Base-by-base conservation (phyloP, 2,888 invertebrate species). In the Empis livida region DNA sequence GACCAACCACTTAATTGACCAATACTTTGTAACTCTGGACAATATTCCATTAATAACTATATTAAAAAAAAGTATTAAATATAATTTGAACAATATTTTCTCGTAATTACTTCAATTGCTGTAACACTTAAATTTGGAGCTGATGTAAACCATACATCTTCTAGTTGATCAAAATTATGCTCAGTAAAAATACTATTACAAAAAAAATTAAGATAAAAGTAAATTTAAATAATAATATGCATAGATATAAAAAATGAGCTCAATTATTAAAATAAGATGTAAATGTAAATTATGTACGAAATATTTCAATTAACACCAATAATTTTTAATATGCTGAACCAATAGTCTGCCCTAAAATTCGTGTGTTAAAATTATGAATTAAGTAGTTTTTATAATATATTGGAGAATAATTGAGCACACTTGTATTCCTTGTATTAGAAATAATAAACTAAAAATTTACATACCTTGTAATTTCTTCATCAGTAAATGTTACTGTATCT, bases 1-100 rank as follows among this genome's bases (percentile, higher is more conserved):
- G 76, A 72, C 83, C 83, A 83, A 1, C 80, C 80, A 42, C 75
- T 79, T 15, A 83, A 63, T 60, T 82, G 78, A 0, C 83, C 83
- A 11, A 83, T 68, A 51, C 75, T 77, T 54, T 69, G 76, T 40
- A 83, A 67, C 54, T 78, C 80, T 1, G 80, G 80, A 56, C 81
- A 82, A 54, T 73, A 72, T 46, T 80, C 79, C 76, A 82, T 80
- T 41, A 83, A 65, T 11, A 80, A 63, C 68, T 68, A 32, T 1
- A 53, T 54, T 51, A 35, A 41, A 8, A 44, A 32, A 35, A 11
- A 44, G 1, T n/a, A 35, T 13, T 35, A n/a, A 35, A n/a, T n/a
- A n/a, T n/a, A n/a, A n/a, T 35, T 35, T 1, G 13, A 35, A n/a
- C 9, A 35, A 35, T n/a, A 41, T 27, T 23, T 39, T 13, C 11